These are phyloP conservation scores for Acrobasis repandana DNA, from an alignment of 2,888 invertebrate genomes.

Conservation along the genomic window DNA sequence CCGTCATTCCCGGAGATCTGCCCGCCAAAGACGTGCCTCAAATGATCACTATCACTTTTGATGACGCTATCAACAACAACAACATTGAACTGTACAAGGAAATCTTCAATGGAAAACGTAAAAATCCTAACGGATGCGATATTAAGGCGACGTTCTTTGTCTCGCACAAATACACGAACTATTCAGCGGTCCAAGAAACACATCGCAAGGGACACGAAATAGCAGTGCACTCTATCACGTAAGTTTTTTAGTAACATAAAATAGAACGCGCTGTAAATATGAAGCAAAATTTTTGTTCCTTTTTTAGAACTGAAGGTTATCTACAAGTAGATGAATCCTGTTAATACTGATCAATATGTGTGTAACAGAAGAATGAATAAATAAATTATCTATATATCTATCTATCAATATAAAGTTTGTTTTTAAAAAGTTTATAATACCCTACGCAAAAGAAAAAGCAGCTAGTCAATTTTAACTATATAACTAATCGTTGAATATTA, in stretches of 20 bases:
- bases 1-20: constrained; percentile 92
- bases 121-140: constrained; percentile 96
- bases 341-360: no score
- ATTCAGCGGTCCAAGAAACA: constrained; percentile 95
- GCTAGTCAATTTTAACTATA: no score
- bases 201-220: constrained; percentile 96
- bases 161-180: constrained; percentile 96
- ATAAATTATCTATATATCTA: no score
- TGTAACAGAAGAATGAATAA: no score
- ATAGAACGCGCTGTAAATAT: not conserved
- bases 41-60: constrained; percentile 97
- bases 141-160: constrained; percentile 96
- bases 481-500: constrained; percentile 14
- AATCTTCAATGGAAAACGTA: constrained; percentile 93
- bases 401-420: no score
- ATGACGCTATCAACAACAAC: constrained; percentile 97
- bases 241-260: constrained; percentile 66
- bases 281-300: not conserved
- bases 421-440: no score
- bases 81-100: constrained; percentile 97
- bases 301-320: not conserved
- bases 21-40: constrained; percentile 94
- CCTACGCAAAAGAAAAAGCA: no score
- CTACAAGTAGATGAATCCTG: no score
- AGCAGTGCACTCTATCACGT: constrained; percentile 96